Percentiles rank a stretch among this genome's conserved stretches.
phyloP scores from a whole-genome alignment of 1,140 invertebrate species.

The Spodoptera litura region DNA sequence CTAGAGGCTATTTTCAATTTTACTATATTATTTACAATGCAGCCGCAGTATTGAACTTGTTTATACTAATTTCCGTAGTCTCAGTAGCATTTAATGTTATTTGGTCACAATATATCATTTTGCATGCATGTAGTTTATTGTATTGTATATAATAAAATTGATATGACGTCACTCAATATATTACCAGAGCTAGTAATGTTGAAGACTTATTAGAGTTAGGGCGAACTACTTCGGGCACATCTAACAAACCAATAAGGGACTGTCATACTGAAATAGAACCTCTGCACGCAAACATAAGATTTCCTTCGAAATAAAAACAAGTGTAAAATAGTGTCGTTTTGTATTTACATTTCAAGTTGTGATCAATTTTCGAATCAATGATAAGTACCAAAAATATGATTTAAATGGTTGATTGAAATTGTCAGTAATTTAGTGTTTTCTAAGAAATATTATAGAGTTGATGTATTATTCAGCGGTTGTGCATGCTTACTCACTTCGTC shows the following conservation, averaged over 20 bases:
- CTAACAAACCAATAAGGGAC: constrained; percentile 12
- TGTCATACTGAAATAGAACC: not conserved
- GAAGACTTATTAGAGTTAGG: constrained; percentile 53
- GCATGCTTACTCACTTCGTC: constrained; percentile 35
- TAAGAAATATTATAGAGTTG: constrained; percentile 16
- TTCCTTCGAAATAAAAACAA: not conserved
- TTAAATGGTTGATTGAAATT: constrained; percentile 22
- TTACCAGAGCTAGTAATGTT: constrained; percentile 52
- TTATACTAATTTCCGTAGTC: constrained; percentile 27
- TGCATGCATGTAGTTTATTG: constrained; percentile 43
- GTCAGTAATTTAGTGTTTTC: constrained; percentile 36
- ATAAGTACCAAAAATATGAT: constrained; percentile 22
- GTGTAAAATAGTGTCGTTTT: constrained; percentile 1
- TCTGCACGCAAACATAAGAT: not conserved
- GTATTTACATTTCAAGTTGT: not conserved
- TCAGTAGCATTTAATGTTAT: constrained; percentile 41
- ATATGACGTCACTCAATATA: constrained; percentile 46
- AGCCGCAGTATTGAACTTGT: constrained; percentile 38
- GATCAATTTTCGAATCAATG: constrained; percentile 16
- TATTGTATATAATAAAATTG: constrained; percentile 31
- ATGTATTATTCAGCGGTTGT: constrained; percentile 41
- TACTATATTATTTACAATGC: constrained; percentile 9
- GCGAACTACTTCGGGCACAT: constrained; percentile 47
- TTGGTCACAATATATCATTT: constrained; percentile 49
- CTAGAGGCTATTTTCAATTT: constrained; percentile 41